Conservation (phyloP, 2,797 vertebrate genomes). For the Poeciliopsis turneri region DNA sequence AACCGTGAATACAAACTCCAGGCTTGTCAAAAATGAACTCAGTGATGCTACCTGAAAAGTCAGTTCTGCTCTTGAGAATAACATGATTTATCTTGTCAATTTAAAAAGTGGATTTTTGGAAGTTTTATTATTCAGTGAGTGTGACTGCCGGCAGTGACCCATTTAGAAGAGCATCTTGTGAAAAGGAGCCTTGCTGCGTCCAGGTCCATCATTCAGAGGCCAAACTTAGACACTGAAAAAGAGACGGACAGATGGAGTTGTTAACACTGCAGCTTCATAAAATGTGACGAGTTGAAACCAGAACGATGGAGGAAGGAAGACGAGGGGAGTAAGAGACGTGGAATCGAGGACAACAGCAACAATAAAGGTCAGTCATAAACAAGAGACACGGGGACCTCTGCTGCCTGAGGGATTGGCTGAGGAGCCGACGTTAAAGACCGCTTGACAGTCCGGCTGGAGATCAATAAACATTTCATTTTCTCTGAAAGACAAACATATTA, state of each 20-base stretch:
- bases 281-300: conserved; percentile 41
- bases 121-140: background rate
- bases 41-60: background rate
- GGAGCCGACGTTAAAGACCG: conserved; percentile 23
- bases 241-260: conserved; percentile 4
- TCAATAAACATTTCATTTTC: conserved; percentile 58
- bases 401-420: conserved; percentile 32
- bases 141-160: background rate
- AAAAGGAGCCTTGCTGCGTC: background rate
- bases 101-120: background rate
- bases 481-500: conserved; percentile 26
- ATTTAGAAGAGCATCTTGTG: background rate
- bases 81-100: background rate
- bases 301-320: conserved; percentile 13
- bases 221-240: background rate
- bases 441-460: conserved; percentile 33
- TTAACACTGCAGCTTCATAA: conserved; percentile 16
- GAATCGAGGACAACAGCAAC: conserved; percentile 42
- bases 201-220: background rate
- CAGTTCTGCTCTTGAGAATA: background rate
- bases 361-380: conserved; percentile 57
- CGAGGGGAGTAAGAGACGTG: conserved; percentile 4
- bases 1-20: background rate
- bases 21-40: background rate
- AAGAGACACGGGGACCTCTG: conserved; percentile 44